Base-by-base conservation (phyloP, 2,888 invertebrate genomes). In the Prionchulus punctatus region DNA sequence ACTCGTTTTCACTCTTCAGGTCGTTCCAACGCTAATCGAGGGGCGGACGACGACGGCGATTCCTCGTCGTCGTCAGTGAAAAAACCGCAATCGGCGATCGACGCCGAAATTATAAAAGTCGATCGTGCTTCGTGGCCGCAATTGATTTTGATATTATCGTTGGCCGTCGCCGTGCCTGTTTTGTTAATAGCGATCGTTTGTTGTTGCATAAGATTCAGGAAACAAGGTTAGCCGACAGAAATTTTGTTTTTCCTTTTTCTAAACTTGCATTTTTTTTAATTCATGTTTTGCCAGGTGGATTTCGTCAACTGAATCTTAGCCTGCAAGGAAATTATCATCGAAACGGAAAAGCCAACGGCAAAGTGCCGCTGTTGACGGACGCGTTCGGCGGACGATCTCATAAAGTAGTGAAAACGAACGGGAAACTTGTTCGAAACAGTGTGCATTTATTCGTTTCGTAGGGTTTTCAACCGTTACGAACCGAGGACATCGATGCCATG, bases 161-260 rank as follows among this genome's bases (percentile, higher is more conserved):
- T 43, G 26, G 58, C 58, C 18, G 64, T 75, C 21, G 67, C 71
- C 21, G 66, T 73, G 30, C 75, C 74, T 15, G 64, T 74, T 2
- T 58, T 74, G 7, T 57, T 73, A 7, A 64, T 74, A 42, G 61
- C 73, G 21, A 50, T 70, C 12, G 62, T 73, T 23, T 68, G 71
- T 2, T 62, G 72, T 15, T 54, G 72, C 30, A 58, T 73, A 36
- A 61, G 73, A 50, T 64, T 72, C 23, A 66, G 67, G 57, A 66
- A 68, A 56, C 66, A 66, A 65, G 73, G 73, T 12, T 7, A 23
- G 12, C 18, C 7, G 18, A 36, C 36, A 36, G 18, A 12, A 36
- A 12, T 36, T 36, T 36, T 49, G 12, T 26, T 15, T 30, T 28
- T 15, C 21, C 30, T 28, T 28, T 15, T 49, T 4, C 12, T 30